Evolutionary conservation across 2,888 invertebrate genomes (phyloP).

Genomic region (Trachelus iudaicus): DNA sequence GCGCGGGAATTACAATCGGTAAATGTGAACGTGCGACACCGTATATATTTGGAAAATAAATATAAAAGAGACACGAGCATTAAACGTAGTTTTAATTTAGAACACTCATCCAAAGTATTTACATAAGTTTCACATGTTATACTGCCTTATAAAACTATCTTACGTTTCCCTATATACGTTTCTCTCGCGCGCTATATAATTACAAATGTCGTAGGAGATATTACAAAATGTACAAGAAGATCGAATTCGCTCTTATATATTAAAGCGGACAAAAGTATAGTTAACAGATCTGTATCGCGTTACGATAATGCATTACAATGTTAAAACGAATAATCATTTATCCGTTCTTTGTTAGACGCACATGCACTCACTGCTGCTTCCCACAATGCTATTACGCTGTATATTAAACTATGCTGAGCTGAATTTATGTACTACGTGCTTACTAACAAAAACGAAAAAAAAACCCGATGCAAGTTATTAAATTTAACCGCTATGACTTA

Average conservation of each 20-base stretch:
- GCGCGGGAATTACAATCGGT: background rate
- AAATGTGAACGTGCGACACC: background rate
- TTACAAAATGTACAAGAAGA: constrained; percentile 63
- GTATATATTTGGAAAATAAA: background rate
- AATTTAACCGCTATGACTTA: background rate
- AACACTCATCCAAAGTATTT: constrained; percentile 64
- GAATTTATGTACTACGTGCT: constrained; percentile 8
- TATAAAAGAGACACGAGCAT: constrained; percentile 40
- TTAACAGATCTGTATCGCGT: constrained; percentile 42
- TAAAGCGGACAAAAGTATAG: constrained; percentile 14
- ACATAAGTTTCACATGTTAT: constrained; percentile 61
- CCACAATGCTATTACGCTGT: constrained; percentile 8
- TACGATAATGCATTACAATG: background rate
- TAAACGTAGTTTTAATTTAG: constrained; percentile 63
- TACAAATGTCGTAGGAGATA: constrained; percentile 57
- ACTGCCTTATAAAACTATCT: constrained; percentile 55
- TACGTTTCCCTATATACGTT: constrained; percentile 42
- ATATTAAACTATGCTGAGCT: constrained; percentile 6
- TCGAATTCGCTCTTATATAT: constrained; percentile 45
- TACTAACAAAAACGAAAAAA: background rate
- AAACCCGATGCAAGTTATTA: background rate
- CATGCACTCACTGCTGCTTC: constrained; percentile 16
- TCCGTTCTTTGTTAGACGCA: constrained; percentile 1
- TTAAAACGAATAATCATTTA: background rate
- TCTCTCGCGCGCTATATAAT: constrained; percentile 51